Evolutionary conservation across 2,113 vertebrate species (phyloP).

Genomic region (Pycnonotus jocosus): DNA sequence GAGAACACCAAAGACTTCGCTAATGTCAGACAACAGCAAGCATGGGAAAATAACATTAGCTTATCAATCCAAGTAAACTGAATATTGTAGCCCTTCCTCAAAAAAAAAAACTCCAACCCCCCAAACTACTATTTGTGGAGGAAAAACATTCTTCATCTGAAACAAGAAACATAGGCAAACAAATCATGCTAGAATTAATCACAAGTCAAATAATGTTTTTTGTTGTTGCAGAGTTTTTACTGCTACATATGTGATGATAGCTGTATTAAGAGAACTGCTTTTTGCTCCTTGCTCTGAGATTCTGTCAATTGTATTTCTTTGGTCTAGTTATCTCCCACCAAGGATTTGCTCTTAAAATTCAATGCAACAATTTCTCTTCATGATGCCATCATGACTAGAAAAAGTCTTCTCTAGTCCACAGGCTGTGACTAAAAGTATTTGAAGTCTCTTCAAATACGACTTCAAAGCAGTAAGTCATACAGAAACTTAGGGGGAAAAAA

Average conservation of each 20-base stretch:
- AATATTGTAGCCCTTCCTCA: background rate
- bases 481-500: background rate
- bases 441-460: background rate
- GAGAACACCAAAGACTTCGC: background rate
- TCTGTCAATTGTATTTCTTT: background rate
- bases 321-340: background rate
- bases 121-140: background rate
- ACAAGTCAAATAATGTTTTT: background rate
- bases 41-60: background rate
- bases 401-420: background rate
- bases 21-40: background rate
- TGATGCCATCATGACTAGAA: background rate
- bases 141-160: background rate
- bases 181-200: background rate
- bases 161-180: background rate
- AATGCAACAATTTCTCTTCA: background rate
- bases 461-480: background rate
- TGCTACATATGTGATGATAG: background rate
- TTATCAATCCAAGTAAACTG: background rate
- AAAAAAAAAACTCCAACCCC: background rate
- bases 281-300: background rate
- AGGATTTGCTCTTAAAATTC: background rate
- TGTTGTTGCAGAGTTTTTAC: background rate
- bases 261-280: background rate
- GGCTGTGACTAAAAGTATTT: background rate